Base-by-base conservation (phyloP, 2,113 vertebrate species). In the Phrynosoma blainvillii region DNA sequence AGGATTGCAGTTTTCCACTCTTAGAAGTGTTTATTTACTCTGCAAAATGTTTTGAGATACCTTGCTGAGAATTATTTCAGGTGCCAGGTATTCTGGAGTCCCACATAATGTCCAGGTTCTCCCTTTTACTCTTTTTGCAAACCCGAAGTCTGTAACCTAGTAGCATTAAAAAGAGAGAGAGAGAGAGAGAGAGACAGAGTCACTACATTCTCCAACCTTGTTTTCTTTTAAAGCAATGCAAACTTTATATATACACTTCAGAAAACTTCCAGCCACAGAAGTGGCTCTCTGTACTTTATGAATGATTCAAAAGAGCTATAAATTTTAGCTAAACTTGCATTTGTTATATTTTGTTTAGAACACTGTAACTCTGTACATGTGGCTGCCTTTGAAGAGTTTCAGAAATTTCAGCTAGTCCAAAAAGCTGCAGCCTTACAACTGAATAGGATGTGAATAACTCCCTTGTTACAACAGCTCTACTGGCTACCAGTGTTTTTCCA, bases 11-110 rank as follows among this genome's bases (percentile, higher is more conserved):
- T 16, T 1, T 62, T 87, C 54, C 56, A 56, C 68, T 87, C 36
- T 86, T 62, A 74, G 21, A 32, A 71, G 9, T 52, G 42, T 70
- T 71, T 36, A 36, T 25, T 76, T 52, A 83, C 4, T 11, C 5
- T 30, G 14, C 36, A 10, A 78, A 78, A 54, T 12, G 79, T 79
- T 59, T 83, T 77, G 70, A 85, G 84, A 81, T 91, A 98, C 99
- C 98, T 99, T 99, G 98, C 99, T 99, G 95, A 99, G 98, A 96
- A 99, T 99, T 96, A 99, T 99, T 97, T 99, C 99, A 93, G 99
- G 99, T 94, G 99, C 99, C 96, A 99, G 95, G 92, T 99, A 99
- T 96, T 99, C 99, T 93, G 99, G 99, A 93, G 99, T 99, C 79
- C 99, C 99, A 96, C 99, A 99, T 96, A 99, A 97, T 90, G 99